phyloP scores from a whole-genome alignment of 2,797 vertebrate genomes.

The Sebastiscus tertius region DNA sequence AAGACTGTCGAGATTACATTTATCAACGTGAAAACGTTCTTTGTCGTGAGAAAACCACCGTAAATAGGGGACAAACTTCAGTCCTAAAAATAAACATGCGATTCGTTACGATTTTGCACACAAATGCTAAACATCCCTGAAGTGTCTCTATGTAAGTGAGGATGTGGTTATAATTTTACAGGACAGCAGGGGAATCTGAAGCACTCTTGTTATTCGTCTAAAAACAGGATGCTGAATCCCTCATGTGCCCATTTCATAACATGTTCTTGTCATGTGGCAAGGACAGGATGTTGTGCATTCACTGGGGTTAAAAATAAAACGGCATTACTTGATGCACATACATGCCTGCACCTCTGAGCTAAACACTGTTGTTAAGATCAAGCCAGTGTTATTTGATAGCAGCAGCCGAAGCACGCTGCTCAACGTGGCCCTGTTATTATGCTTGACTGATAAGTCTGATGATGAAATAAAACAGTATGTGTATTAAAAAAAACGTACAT shows the following conservation, averaged over 20 bases:
- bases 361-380: background rate
- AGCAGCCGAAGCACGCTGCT: background rate
- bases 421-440: background rate
- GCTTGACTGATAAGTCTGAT: background rate
- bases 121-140: background rate
- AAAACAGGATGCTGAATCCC: constrained; percentile 68
- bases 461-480: background rate
- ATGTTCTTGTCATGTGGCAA: constrained; percentile 48
- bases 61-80: background rate
- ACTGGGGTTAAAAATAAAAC: constrained; percentile 45
- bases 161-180: constrained; percentile 63
- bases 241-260: constrained; percentile 64
- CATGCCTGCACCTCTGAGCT: background rate
- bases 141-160: constrained; percentile 20
- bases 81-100: background rate
- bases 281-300: constrained; percentile 49
- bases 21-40: constrained; percentile 3
- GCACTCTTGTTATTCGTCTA: constrained; percentile 42
- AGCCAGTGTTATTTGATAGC: background rate
- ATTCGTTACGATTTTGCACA: constrained; percentile 5
- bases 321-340: background rate
- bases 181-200: constrained; percentile 36
- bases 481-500: background rate
- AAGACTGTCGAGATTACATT: background rate
- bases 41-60: background rate